Evolutionary conservation across 1,140 invertebrate species (phyloP).

Genomic region (Drosophila azteca): DNA sequence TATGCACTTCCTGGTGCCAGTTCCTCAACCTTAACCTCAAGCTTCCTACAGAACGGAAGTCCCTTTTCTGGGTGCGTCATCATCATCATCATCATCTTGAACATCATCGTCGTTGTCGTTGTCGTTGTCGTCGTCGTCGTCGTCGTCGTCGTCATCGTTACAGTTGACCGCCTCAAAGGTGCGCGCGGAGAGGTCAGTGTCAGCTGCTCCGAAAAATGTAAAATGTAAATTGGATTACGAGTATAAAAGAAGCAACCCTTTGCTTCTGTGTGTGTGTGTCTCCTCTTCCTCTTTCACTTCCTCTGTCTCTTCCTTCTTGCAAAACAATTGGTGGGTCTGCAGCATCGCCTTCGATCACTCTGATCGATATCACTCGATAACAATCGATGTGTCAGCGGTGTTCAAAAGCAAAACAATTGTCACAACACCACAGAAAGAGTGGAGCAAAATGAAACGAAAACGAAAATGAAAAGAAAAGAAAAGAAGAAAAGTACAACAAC

Average conservation of each 20-base stretch:
- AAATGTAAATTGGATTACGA: constrained; percentile 2
- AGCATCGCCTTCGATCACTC: no score
- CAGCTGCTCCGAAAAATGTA: constrained; percentile 19
- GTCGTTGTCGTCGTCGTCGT: constrained; percentile 10
- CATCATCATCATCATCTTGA: constrained; percentile 13
- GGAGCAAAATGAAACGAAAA: constrained; percentile 22
- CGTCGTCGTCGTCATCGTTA: constrained; percentile 49
- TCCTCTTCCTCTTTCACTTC: no score
- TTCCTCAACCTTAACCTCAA: constrained; percentile 67
- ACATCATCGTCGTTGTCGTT: no score
- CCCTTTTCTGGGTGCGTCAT: constrained; percentile 56
- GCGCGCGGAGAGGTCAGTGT: constrained; percentile 46
- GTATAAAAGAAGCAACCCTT: no score
- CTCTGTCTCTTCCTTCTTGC: no score
- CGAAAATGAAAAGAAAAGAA: constrained; percentile 31
- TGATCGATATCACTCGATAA: no score
- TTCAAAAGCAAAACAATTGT: no score
- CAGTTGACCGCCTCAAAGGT: constrained; percentile 65
- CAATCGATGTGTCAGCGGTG: no score
- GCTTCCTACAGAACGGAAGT: constrained; percentile 65
- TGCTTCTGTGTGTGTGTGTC: no score
- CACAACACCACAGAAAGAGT: background rate
- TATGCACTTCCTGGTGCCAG: constrained; percentile 7
- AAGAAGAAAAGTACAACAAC: constrained; percentile 27
- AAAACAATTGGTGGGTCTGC: no score